Evolutionary conservation across 2,113 vertebrate species (phyloP), one percentile per base, ranked within the genome.

Genomic region (Lampris megalopsis): DNA sequence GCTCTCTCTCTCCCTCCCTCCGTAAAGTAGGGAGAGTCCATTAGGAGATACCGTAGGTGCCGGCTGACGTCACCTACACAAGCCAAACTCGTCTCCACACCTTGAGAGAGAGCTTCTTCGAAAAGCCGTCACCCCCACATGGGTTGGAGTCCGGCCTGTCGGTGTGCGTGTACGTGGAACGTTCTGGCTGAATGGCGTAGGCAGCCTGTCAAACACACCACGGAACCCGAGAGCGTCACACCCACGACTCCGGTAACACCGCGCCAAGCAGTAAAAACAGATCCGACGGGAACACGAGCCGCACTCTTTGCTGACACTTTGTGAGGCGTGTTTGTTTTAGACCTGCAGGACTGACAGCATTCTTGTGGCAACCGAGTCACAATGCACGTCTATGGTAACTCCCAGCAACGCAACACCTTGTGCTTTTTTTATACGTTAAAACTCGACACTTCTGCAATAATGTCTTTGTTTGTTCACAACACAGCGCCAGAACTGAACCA

Each of bases 21-120:
- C 75, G 47, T 60, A 47, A 71, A n/a, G 38, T 52, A 65, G 41
- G 43, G 63, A 0, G 9, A 81, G 40, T 47, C 50, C 24, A 40
- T 59, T 48, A 71, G 41, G 49, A 58, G 66, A 81, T 79, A 82
- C 80, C 57, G 54, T 4, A n/a, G 35, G 58, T 77, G 60, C 40
- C 49, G 38, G 60, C 40, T 11, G 48, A 64, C 41, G 36, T 82
- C 50, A 74, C 67, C 8, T 24, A 13, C 9, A 13, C 11, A 3
- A 42, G 38, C 38, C 59, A 63, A 77, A 77, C 66, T 83, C 76
- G 83, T 41, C 24, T 24, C 63, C 60, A 82, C 71, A 7, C 77
- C 68, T 71, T 63, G 50, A 43, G 6, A 75, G 47, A 54, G 13
- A 68, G 5, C 9, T n/a, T 42, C 53, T 63, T 24, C 24, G 6